Conservation (phyloP, 2,797 vertebrate genomes). For the Pteropus rufus region DNA sequence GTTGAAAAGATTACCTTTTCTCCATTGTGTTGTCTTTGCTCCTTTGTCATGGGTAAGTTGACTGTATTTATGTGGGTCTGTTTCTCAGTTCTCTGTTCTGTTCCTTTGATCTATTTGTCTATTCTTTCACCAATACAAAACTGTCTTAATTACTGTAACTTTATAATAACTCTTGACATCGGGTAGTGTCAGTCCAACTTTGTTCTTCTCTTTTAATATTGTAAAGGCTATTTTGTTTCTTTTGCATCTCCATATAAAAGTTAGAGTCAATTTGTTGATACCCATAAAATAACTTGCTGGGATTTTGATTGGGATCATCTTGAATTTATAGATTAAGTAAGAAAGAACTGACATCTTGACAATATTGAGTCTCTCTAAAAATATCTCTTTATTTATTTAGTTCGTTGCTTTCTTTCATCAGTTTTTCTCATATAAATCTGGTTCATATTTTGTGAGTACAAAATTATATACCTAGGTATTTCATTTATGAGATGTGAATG, state of each 20-base stretch:
- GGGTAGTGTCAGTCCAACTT: background rate
- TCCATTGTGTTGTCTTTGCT: background rate
- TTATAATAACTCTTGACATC: background rate
- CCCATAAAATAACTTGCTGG: background rate
- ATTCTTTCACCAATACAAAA: background rate
- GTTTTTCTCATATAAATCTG: background rate
- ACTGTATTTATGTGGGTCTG: background rate
- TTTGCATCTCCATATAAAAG: background rate
- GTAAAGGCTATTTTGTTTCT: background rate
- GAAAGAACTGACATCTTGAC: background rate
- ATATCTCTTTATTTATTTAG: background rate
- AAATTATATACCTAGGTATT: background rate
- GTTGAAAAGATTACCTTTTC: background rate
- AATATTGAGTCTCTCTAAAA: background rate
- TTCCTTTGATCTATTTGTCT: background rate
- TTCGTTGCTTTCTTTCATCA: background rate
- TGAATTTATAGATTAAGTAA: background rate
- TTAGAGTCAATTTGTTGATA: background rate
- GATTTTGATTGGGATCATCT: background rate
- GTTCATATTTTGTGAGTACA: background rate
- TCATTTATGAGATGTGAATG: background rate
- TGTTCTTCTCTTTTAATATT: background rate
- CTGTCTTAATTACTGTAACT: background rate
- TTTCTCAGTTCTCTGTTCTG: background rate
- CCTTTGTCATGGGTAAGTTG: background rate